Evolutionary conservation across 1,140 invertebrate species (phyloP), one percentile per base, ranked within the genome.

Genomic region (Caenorhabditis latens): DNA sequence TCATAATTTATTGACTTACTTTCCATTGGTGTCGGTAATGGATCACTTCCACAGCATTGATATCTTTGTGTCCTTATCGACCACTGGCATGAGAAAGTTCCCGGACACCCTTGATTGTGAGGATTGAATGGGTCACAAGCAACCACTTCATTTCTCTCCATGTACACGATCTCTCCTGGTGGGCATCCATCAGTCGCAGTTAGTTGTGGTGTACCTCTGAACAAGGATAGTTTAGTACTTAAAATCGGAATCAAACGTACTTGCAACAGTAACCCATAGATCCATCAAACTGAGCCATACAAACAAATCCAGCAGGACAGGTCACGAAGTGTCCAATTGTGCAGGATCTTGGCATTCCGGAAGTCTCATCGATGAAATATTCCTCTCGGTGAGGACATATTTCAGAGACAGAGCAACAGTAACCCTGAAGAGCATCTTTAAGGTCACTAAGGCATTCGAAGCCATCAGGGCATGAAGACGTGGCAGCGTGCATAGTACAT

Each of bases 321-420:
- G 88, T 88, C 63, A 88, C 83, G n/a, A 88, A 88, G 19, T 88
- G 88, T 4, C 88, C 88, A 43, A 88, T 87, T n/a, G 88, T 88
- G 46, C 88, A 88, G 13, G 88, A 87, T 6, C 88, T 50, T 42
- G 88, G 88, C 88, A 88, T 88, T 79, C 83, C 86, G 42, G 61
- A 67, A 67, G 43, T 61, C 14, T 88, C 87, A 58, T 88, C 88
- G 13, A 88, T 63, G 63, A 88, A 88, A 42, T 88, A 88, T 55
- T 88, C 88, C 42, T 88, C 88, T 24, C 82, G 16, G 58, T 88
- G 79, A 5, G 88, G 88, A 71, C 88, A 88, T 14, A 88, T 88
- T 32, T 88, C 87, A 42, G 84, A 87, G 8, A 88, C 87, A 32
- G 88, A 88, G 24, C 88, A 88, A 53, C 88, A 88, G 87, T 88